phyloP scores from a whole-genome alignment of 2,113 vertebrate genomes.

The Marcusenius ussheri region DNA sequence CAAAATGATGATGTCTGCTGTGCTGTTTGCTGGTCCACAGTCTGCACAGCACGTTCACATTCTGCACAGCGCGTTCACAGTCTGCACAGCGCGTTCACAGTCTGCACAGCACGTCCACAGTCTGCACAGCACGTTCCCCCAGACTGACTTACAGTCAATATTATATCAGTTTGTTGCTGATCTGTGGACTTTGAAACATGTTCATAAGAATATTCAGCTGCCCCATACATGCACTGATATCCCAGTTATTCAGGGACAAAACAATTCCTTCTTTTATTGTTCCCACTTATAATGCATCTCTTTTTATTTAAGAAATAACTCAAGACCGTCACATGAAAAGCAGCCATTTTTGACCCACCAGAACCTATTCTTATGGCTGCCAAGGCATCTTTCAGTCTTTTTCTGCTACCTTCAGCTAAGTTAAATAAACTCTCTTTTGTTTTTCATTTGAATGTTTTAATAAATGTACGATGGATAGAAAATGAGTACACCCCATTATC shows the following conservation, averaged over 20 bases:
- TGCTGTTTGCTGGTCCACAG: neutral
- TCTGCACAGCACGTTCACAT: neutral
- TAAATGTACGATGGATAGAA: neutral
- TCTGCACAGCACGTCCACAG: neutral
- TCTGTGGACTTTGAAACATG: neutral
- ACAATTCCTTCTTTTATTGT: neutral
- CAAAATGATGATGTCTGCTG: neutral
- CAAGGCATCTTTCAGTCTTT: neutral
- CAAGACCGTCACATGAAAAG: neutral
- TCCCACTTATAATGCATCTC: neutral
- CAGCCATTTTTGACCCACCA: neutral
- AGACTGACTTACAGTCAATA: neutral
- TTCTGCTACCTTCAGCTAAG: neutral
- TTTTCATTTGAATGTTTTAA: neutral
- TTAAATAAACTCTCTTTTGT: neutral
- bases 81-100: neutral
- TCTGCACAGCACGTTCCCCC: neutral
- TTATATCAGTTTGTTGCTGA: neutral
- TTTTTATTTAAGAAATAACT: neutral
- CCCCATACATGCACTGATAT: neutral
- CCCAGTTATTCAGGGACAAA: neutral
- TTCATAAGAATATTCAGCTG: neutral
- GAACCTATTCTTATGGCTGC: neutral
- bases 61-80: neutral
- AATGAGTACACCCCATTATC: neutral